Evolutionary conservation across 64 coral and sea anemone species (phyloP), one percentile per base, ranked within the genome.

Genomic region (Montipora capricornis): DNA sequence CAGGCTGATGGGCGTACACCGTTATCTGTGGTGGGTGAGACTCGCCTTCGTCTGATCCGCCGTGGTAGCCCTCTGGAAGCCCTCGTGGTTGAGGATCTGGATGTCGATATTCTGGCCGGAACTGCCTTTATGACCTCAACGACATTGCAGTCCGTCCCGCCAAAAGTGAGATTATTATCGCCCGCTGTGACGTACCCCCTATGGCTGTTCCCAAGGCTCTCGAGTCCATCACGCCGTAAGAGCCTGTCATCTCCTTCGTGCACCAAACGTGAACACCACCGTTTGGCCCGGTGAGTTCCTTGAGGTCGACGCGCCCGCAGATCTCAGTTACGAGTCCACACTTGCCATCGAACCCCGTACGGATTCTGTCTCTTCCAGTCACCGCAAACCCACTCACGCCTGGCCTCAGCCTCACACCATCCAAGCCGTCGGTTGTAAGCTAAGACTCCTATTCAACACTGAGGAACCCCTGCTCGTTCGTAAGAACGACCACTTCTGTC

Each of bases 361-460:
- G 11, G 80, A 90, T 24, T 87, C 46, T 4, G n/a, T 76, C 68
- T 89, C 78, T 12, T 82, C 57, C 52, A 45, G 77, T 81, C 87
- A 69, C 20, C 52, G 60, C 58, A 88, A 86, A 53, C 50, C 66
- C 77, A 37, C 73, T 22, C 37, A 90, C 26, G 15, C 29, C n/a
- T 94, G 93, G 93, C 87, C 93, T 51, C 49, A 73, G 15, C 93
- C 93, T 68, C 24, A 80, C 44, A 89, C 84, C 19, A 6, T 94
- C 8, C 78, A 81, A 60, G 8, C 87, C 51, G 48, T 94, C 19
- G 85, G 92, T 8, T 64, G 85, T 50, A 88, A 94, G 49, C 68
- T 94, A 62, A 62, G 84, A 53, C 66, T 92, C 5, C 6, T 82
- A 44, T 86, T 84, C 74, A 50, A 58, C 13, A 62, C 90, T 9